phyloP scores from a whole-genome alignment of 2,888 invertebrate genomes.

The Thecocarcelia acutangulata region DNA sequence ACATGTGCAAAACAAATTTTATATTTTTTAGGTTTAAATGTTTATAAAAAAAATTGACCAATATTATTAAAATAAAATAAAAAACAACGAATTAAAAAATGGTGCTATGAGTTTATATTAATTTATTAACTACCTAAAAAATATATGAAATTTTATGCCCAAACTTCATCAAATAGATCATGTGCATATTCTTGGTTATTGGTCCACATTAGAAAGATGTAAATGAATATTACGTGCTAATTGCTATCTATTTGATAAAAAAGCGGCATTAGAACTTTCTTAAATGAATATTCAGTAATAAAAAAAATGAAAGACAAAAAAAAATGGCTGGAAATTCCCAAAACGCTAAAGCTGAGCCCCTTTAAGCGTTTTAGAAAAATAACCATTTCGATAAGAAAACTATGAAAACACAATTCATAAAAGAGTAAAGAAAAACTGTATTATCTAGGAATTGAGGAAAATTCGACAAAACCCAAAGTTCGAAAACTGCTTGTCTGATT shows the following conservation, averaged over 20 bases:
- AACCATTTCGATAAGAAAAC: too few species aligned
- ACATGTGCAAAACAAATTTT: background rate
- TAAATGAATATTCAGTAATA: background rate
- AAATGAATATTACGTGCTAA: too few species aligned
- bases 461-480: too few species aligned
- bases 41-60: conserved; percentile 54
- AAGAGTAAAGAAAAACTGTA: too few species aligned
- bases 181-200: too few species aligned
- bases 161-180: too few species aligned
- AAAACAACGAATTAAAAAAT: conserved; percentile 66
- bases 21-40: background rate
- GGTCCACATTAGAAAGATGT: too few species aligned
- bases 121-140: conserved; percentile 1
- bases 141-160: too few species aligned
- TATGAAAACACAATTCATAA: background rate
- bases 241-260: too few species aligned
- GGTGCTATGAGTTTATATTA: conserved; percentile 63
- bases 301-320: background rate
- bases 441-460: too few species aligned
- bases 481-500: too few species aligned
- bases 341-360: conserved; percentile 80
- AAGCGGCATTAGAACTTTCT: background rate
- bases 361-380: conserved; percentile 76
- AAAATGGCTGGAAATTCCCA: conserved; percentile 34
- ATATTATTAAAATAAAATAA: conserved; percentile 47